phyloP scores from a whole-genome alignment of 1,140 invertebrate species.

The Platorchestia sp. region DNA sequence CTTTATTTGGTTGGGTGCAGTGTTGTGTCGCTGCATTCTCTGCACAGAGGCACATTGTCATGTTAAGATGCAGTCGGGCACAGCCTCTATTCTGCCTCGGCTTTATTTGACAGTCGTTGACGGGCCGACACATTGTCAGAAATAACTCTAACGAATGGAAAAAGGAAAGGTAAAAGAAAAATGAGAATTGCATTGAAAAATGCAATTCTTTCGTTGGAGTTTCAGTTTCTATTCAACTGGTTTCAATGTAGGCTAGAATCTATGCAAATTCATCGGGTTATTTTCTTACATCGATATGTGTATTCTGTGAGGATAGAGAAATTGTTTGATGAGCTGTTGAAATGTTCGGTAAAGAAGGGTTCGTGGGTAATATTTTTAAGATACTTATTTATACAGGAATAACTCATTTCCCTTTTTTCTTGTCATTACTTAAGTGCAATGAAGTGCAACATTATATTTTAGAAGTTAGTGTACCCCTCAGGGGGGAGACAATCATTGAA shows the following conservation, averaged over 20 bases:
- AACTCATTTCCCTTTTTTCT: no score
- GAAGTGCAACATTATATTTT: no score
- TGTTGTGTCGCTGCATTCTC: neutral
- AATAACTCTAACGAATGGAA: neutral
- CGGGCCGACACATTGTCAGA: neutral
- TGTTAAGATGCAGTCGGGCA: neutral
- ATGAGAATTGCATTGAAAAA: neutral
- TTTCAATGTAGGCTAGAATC: neutral
- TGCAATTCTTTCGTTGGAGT: neutral
- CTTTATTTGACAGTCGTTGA: neutral
- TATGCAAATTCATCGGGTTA: neutral
- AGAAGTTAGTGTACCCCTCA: no score
- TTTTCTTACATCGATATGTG: neutral
- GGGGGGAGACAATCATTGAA: no score
- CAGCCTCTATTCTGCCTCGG: neutral
- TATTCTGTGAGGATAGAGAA: no score
- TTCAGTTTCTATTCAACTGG: neutral
- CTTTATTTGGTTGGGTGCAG: conserved; percentile 6
- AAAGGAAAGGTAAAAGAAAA: neutral
- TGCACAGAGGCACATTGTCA: neutral
- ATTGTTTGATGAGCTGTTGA: no score
- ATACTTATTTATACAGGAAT: no score
- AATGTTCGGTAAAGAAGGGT: no score
- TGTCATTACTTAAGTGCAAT: no score
- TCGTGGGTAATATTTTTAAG: no score